These are phyloP conservation scores for Ochropacha duplaris DNA, from an alignment of 2,888 invertebrate species.

Conservation along the genomic window DNA sequence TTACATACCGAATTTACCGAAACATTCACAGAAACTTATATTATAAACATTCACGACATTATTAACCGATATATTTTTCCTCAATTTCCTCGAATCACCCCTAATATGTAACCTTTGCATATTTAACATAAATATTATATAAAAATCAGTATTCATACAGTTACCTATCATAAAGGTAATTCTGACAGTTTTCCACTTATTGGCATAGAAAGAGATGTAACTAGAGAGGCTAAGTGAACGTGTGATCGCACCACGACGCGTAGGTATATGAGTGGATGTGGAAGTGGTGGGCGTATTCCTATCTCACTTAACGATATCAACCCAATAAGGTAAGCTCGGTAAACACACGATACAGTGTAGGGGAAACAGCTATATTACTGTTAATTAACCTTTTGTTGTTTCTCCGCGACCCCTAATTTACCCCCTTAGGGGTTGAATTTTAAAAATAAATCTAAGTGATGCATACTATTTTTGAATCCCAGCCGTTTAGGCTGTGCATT, in stretches of 20 bases:
- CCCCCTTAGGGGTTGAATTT: too few species aligned
- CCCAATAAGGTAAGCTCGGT: slow-evolving; percentile 24
- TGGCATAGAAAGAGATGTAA: neutral
- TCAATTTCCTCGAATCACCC: too few species aligned
- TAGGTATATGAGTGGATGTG: neutral
- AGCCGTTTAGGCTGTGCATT: too few species aligned
- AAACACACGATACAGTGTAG: slow-evolving; percentile 13
- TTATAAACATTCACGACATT: too few species aligned
- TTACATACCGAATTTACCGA: too few species aligned
- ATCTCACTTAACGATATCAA: slow-evolving; percentile 4
- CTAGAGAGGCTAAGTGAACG: neutral
- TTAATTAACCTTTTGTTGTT: too few species aligned
- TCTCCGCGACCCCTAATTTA: too few species aligned
- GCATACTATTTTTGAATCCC: too few species aligned
- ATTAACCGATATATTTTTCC: too few species aligned
- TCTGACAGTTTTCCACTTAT: neutral
- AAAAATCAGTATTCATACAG: neutral
- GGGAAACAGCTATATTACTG: neutral
- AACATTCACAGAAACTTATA: too few species aligned
- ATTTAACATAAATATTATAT: neutral
- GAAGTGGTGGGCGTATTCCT: neutral
- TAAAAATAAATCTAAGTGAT: too few species aligned
- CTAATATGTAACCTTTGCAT: too few species aligned
- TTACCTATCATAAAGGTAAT: neutral
- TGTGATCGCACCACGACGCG: neutral